These are phyloP conservation scores for Procambarus clarkii DNA, from an alignment of 1,140 invertebrate genomes.

Conservation along the genomic window DNA sequence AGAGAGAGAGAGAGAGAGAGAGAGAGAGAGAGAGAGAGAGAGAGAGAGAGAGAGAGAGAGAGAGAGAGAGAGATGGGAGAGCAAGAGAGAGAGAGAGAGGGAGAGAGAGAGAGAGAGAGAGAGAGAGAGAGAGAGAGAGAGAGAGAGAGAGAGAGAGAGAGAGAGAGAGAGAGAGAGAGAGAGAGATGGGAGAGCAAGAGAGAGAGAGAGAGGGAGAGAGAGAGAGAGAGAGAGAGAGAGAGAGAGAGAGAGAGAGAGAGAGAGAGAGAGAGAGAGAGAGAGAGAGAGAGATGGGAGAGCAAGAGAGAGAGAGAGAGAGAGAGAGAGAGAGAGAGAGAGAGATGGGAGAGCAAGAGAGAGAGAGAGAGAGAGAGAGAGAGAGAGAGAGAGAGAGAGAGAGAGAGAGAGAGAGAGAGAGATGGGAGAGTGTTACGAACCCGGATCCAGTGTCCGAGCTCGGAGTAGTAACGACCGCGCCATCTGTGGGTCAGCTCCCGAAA, in stretches of 20 bases:
- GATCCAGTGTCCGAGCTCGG: no score
- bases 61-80: slow-evolving; percentile 1
- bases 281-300: no score
- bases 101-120: not conserved
- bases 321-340: no score
- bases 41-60: slow-evolving; percentile 18
- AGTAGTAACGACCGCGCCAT: no score
- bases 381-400: not conserved
- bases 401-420: not conserved
- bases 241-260: not conserved
- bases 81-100: no score
- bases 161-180: no score
- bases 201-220: not conserved
- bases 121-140: no score
- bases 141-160: not conserved
- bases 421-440: no score
- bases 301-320: no score
- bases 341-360: no score
- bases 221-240: not conserved
- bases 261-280: not conserved
- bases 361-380: not conserved
- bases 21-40: slow-evolving; percentile 6
- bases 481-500: no score
- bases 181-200: no score
- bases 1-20: slow-evolving; percentile 12